Base-by-base conservation (phyloP, 2,888 invertebrate species). In the Heliconius cydno region DNA sequence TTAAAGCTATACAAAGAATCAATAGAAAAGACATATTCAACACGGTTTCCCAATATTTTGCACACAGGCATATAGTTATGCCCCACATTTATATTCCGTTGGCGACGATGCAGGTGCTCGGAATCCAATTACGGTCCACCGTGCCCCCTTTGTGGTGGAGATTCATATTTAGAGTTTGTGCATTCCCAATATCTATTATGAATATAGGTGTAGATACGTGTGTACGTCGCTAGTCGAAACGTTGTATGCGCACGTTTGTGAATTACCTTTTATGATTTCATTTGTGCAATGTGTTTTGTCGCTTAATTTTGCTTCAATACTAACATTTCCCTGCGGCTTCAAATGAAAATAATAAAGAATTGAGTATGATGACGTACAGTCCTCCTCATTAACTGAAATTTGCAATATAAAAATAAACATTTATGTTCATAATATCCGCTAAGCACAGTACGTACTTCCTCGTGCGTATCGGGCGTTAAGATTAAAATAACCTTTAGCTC, bases 61-160 rank as follows among this genome's bases (percentile, higher is more conserved):
- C 73, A 60, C n/a, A 73, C 57, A 60, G 6, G 65, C 74, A 41
- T 74, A 65, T 66, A 66, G 76, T 46, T 66, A 38, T 67, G 76
- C n/a, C 2, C 67, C 67, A 52, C 74, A 79, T 79, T 79, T 73
- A 38, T 80, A 80, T 80, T 78, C 80, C 66, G 22, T 4, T 28
- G 66, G 71, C 76, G 76, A 72, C 78, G 78, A 67, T 79, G 79
- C 83, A 83, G 81, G 80, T 83, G 83, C 82, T 80, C 66, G 77
- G 74, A 83, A 83, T 83, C 77, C 83, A 82, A 83, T 83, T 82
- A 82, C 73, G 52, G 75, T 65, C 57, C 78, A 80, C 76, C 71
- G 78, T 74, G 76, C 68, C 76, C 68, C 80, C 81, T 78, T 83
- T 82, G 82, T 82, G 80, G 77, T 75, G 25, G 57, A 78, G 38